Evolutionary conservation across 2,113 vertebrate genomes (phyloP).

Genomic region (Alaudala cheleensis): DNA sequence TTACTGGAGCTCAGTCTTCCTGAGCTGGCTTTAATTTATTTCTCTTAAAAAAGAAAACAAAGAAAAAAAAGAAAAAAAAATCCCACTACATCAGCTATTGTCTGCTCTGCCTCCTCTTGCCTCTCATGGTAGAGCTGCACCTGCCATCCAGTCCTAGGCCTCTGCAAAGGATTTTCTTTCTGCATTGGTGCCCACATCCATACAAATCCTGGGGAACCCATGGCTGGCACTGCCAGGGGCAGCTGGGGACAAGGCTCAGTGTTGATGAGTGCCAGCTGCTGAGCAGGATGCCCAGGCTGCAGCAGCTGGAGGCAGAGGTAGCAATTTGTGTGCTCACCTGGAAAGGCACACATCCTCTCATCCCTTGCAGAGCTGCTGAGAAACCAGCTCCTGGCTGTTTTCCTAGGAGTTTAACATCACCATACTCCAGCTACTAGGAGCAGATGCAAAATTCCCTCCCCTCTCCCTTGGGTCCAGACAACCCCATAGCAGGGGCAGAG

Average conservation of each 20-base stretch:
- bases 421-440: neutral
- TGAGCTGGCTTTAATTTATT: neutral
- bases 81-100: neutral
- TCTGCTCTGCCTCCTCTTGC: neutral
- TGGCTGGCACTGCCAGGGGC: neutral
- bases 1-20: neutral
- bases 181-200: neutral
- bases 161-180: conserved; percentile 15
- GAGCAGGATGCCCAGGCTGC: neutral
- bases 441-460: neutral
- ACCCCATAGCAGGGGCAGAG: neutral
- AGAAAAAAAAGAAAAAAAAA: neutral
- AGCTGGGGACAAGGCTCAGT: neutral
- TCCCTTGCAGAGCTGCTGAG: neutral
- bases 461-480: neutral
- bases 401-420: neutral
- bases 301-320: neutral
- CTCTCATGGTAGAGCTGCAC: neutral
- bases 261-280: neutral
- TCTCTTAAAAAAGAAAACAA: neutral
- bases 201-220: fast-evolving
- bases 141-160: neutral
- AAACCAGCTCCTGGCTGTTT: neutral
- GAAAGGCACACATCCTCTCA: neutral
- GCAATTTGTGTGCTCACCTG: neutral